Conservation (phyloP, 2,888 invertebrate species). For the Noctua pronuba region DNA sequence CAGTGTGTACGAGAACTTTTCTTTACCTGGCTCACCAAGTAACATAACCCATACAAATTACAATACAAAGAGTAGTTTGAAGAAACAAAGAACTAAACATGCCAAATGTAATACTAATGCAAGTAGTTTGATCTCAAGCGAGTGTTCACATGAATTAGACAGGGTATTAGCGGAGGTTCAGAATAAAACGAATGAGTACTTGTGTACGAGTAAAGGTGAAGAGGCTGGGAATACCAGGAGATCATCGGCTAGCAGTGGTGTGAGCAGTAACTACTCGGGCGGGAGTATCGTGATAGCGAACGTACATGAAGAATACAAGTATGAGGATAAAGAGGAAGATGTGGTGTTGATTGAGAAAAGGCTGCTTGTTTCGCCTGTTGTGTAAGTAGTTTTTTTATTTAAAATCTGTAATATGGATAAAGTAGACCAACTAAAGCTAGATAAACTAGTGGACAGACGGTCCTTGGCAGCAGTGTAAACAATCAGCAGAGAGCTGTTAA, state of each 20-base stretch:
- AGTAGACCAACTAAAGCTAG: background rate
- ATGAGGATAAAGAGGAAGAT: conserved; percentile 93
- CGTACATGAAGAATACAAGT: conserved; percentile 94
- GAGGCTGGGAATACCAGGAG: conserved; percentile 81
- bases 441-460: background rate
- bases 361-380: conserved; percentile 87
- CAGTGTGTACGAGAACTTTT: conserved; percentile 86
- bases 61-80: conserved; percentile 81
- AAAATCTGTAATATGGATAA: background rate
- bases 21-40: conserved; percentile 84
- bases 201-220: conserved; percentile 75
- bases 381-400: conserved; percentile 81
- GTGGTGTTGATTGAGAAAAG: conserved; percentile 93
- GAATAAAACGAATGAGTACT: conserved; percentile 85
- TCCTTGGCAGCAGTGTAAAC: background rate
- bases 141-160: conserved; percentile 76
- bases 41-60: conserved; percentile 84
- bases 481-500: background rate
- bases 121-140: conserved; percentile 70
- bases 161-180: conserved; percentile 82
- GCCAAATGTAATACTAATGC: conserved; percentile 48
- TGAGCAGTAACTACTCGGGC: conserved; percentile 84
- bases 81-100: conserved; percentile 64
- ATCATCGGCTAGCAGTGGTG: conserved; percentile 87
- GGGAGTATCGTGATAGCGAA: conserved; percentile 89